phyloP scores from a whole-genome alignment of 2,797 vertebrate genomes.

The Gallirallus australis region DNA sequence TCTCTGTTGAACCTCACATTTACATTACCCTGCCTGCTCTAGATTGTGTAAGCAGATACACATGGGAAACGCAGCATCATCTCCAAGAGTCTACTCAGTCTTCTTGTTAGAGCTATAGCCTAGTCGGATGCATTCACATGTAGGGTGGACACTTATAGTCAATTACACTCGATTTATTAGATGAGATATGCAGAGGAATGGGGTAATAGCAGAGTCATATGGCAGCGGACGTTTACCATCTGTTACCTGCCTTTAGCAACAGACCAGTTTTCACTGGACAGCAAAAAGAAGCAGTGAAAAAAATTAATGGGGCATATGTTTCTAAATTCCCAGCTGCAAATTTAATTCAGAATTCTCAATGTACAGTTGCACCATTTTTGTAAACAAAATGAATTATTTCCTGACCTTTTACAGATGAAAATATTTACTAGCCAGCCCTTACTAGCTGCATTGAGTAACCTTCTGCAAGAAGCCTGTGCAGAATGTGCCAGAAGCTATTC shows the following conservation, averaged over 20 bases:
- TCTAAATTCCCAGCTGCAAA: slow-evolving; percentile 5
- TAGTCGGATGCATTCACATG: background rate
- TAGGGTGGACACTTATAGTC: slow-evolving; percentile 25
- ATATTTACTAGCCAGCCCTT: background rate
- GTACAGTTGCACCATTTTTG: background rate
- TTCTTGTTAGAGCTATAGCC: background rate
- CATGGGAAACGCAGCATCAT: background rate
- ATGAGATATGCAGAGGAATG: slow-evolving; percentile 36
- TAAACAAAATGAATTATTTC: background rate
- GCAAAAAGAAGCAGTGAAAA: background rate
- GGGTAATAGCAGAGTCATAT: slow-evolving; percentile 54
- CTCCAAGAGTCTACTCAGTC: background rate
- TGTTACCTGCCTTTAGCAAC: slow-evolving; percentile 47
- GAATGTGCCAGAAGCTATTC: background rate
- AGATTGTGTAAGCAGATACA: background rate
- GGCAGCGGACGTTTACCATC: slow-evolving; percentile 34
- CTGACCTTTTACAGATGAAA: background rate
- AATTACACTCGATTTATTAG: slow-evolving; percentile 56
- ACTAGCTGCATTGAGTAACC: slow-evolving; percentile 29
- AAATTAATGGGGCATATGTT: background rate
- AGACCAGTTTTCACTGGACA: background rate
- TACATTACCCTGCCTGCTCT: background rate
- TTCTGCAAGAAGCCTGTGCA: background rate
- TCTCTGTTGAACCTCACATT: background rate
- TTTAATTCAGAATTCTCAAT: background rate